Evolutionary conservation across 2,888 invertebrate species (phyloP).

Genomic region (Lutraria lutraria): DNA sequence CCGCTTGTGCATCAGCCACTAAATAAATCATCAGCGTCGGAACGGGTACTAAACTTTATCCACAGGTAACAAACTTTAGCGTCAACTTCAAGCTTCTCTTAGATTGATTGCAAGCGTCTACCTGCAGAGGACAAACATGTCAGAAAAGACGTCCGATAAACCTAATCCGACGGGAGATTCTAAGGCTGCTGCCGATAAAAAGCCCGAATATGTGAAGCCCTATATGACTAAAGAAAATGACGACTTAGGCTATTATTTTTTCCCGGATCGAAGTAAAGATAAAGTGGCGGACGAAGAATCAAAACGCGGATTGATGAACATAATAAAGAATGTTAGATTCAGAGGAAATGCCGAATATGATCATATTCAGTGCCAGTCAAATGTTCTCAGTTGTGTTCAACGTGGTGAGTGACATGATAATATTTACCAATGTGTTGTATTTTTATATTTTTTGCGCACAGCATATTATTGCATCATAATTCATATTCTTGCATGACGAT

Average conservation of each 20-base stretch:
- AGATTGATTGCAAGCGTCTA: not conserved
- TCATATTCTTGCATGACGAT: too few species aligned
- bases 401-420: not conserved
- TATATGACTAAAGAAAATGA: constrained; percentile 36
- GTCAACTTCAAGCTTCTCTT: not conserved
- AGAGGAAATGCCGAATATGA: not conserved
- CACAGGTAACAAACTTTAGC: not conserved
- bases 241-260: constrained; percentile 64
- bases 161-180: not conserved
- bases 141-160: constrained; percentile 26
- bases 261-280: constrained; percentile 42
- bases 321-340: not conserved
- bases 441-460: too few species aligned
- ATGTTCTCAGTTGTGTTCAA: not conserved
- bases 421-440: not conserved
- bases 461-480: too few species aligned
- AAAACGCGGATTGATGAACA: not conserved
- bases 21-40: too few species aligned
- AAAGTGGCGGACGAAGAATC: constrained; percentile 20
- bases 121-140: constrained; percentile 38
- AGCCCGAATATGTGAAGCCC: constrained; percentile 22
- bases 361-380: not conserved
- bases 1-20: too few species aligned
- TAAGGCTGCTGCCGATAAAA: not conserved
- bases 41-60: not conserved